Conservation (phyloP, 2,113 vertebrate species). For the Microtus oregoni region DNA sequence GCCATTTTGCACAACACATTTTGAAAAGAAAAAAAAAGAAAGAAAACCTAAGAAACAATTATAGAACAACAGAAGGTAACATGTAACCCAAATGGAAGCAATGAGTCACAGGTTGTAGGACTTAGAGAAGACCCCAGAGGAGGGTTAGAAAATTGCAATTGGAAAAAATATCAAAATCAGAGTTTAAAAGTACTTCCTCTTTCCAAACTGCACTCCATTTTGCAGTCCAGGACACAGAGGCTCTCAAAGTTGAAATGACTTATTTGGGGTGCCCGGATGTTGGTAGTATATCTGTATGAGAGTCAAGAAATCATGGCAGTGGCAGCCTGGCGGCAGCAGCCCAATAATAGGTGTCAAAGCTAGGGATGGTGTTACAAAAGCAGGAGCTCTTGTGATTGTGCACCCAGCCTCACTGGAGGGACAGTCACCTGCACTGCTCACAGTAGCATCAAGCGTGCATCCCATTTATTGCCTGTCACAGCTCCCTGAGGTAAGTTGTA, state of each 20-base stretch:
- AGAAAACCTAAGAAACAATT: background rate
- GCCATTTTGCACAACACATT: background rate
- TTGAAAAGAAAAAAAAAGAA: background rate
- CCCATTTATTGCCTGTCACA: background rate
- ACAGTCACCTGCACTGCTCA: background rate
- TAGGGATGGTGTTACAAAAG: background rate
- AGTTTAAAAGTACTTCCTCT: background rate
- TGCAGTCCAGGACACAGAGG: background rate
- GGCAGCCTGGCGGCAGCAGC: background rate
- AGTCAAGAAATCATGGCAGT: background rate
- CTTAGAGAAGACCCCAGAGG: background rate
- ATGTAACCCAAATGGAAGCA: background rate
- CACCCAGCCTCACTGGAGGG: background rate
- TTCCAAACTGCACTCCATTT: background rate
- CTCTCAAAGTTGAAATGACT: background rate
- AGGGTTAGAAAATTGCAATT: background rate
- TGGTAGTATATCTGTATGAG: background rate
- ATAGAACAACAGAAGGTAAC: background rate
- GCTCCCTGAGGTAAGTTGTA: background rate
- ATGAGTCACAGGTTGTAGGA: background rate
- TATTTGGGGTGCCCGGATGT: background rate
- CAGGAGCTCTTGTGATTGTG: background rate
- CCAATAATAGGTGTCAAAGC: background rate
- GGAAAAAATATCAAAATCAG: background rate
- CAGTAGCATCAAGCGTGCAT: too few relatives aligned